Base-by-base conservation (phyloP, 1,140 invertebrate genomes). In the Saccostrea echinata region DNA sequence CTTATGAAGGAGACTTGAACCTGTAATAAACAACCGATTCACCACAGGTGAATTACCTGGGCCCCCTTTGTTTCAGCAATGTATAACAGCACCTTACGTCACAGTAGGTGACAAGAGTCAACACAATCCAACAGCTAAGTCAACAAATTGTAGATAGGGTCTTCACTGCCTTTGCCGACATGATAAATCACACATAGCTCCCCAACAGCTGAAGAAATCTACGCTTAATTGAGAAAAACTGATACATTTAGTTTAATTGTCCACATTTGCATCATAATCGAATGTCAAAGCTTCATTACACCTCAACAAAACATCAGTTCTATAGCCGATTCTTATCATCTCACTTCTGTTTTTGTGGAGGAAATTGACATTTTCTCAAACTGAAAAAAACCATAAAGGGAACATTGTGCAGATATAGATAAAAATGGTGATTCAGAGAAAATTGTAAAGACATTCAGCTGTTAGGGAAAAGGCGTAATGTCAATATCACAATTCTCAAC, bases 201-300 rank as follows among this genome's bases (percentile, higher is more conserved):
- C 18, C 55, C 13, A n/a, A 61, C 24, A 33, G 16, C 11, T 16
- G 68, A 30, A 16, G 30, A 71, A 71, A 71, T 30, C 27, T 35
- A 71, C 13, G 30, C 24, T 30, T 71, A 71, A 71, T 71, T 24
- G 68, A 71, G 68, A 71, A 71, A 16, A 33, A 33, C 24, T 71
- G 68, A 24, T 30, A 30, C 27, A 71, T 71, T 64, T 43, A 43
- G 43, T 43, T 43, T 71, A 71, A 71, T 71, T 71, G 68, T 71
- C 27, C 27, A 33, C 68, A 71, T 71, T 71, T 71, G 68, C 68
- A 71, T 71, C 30, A 71, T 27, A 71, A 71, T 71, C 27, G 68
- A 71, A 71, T 71, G 68, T 71, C 68, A 71, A 21, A 64, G 57
- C 68, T 30, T 71, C 68, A 71, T 71, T 71, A 30, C 68, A 71